phyloP scores from a whole-genome alignment of 1,140 invertebrate species.

The Dryas iulia region DNA sequence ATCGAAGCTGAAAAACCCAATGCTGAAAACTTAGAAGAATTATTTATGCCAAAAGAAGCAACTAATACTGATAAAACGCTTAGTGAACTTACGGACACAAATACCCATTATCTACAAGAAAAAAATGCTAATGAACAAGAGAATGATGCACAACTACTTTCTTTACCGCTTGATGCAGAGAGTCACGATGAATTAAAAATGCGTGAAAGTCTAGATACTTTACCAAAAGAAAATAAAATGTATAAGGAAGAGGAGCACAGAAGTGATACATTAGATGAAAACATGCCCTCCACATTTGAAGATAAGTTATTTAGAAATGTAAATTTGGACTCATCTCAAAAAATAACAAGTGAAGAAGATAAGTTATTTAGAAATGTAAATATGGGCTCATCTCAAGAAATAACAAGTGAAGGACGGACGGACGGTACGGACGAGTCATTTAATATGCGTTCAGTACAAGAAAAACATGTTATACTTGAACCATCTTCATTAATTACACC shows the following conservation, averaged over 20 bases:
- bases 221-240: background rate
- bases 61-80: background rate
- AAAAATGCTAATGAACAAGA: background rate
- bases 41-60: conserved; percentile 1
- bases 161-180: background rate
- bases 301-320: background rate
- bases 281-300: background rate
- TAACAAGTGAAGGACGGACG: background rate
- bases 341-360: background rate
- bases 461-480: background rate
- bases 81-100: background rate
- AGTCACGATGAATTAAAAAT: background rate
- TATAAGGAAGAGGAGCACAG: background rate
- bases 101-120: background rate
- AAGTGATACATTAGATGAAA: background rate
- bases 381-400: background rate
- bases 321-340: background rate
- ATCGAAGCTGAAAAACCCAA: background rate
- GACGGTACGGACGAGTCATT: background rate
- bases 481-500: background rate
- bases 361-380: background rate
- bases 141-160: background rate
- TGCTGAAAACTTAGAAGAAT: background rate
- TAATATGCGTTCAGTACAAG: background rate
- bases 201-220: background rate